Evolutionary conservation across 37 sponge, comb jelly and placozoan genomes (phyloP).

Genomic region (Beroe ovata): DNA sequence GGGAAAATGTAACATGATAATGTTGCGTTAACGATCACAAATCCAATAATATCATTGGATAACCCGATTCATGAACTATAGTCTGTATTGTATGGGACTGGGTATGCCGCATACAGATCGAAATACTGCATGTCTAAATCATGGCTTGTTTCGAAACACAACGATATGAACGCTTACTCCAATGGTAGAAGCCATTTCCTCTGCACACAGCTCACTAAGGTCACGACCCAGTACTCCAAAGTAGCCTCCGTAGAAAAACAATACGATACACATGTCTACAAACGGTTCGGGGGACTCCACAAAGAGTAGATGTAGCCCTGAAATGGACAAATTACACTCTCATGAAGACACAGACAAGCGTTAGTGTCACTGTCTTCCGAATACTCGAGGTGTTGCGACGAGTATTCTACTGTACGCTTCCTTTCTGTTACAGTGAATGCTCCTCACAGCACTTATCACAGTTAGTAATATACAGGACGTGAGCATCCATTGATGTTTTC

Average conservation of each 20-base stretch:
- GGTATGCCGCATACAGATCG: no score
- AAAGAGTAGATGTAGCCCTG: slow-evolving; percentile 71
- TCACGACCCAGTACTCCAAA: slow-evolving; percentile 97
- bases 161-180: slow-evolving; percentile 65
- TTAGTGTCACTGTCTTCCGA: no score
- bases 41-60: not conserved
- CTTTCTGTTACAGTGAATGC: no score
- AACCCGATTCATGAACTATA: no score
- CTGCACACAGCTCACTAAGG: slow-evolving; percentile 92
- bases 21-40: not conserved
- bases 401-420: no score
- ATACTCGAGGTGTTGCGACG: no score
- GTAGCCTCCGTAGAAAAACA: slow-evolving; percentile 95
- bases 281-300: slow-evolving; percentile 76
- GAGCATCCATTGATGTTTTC: no score
- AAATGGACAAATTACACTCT: not conserved
- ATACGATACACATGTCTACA: slow-evolving; percentile 72
- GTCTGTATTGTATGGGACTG: no score
- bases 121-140: no score
- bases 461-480: no score
- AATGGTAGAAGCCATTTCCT: slow-evolving; percentile 89
- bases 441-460: no score
- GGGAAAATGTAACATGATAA: not conserved
- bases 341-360: no score
- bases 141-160: slow-evolving; percentile 56